Conservation (phyloP, 2,113 vertebrate genomes). For the Salvelinus alpinus region DNA sequence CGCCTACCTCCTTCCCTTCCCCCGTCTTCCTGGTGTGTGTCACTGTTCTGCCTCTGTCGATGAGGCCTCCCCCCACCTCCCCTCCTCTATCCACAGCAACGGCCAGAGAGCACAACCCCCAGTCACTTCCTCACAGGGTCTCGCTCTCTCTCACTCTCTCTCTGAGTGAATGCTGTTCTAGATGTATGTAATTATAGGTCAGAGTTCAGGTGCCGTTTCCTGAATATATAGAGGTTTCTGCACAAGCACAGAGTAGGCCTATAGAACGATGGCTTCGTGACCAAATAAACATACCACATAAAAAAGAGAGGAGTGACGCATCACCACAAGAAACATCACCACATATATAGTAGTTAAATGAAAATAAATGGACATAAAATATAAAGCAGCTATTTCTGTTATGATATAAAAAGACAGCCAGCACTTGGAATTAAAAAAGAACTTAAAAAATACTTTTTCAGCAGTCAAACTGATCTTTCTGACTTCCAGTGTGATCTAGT, state of each 20-base stretch:
- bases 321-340: too few species aligned
- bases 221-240: background rate
- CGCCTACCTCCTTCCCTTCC: slow-evolving; percentile 70
- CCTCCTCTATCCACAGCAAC: slow-evolving; percentile 38
- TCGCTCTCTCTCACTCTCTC: background rate
- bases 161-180: background rate
- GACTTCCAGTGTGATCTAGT: too few species aligned
- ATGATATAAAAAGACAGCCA: too few species aligned
- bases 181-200: background rate
- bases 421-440: too few species aligned
- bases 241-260: background rate
- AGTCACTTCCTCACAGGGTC: slow-evolving; percentile 57
- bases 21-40: slow-evolving; percentile 69
- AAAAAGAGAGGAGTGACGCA: too few species aligned
- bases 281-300: too few species aligned
- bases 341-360: too few species aligned
- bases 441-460: too few species aligned
- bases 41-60: slow-evolving; percentile 63
- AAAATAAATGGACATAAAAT: too few species aligned
- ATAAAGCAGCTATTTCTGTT: too few species aligned
- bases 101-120: slow-evolving; percentile 24
- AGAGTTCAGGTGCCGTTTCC: background rate
- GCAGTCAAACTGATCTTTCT: background rate
- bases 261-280: too few species aligned
- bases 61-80: slow-evolving; percentile 55